Evolutionary conservation across 2,797 vertebrate species (phyloP).

Genomic region (Craterocephalus amniculus): DNA sequence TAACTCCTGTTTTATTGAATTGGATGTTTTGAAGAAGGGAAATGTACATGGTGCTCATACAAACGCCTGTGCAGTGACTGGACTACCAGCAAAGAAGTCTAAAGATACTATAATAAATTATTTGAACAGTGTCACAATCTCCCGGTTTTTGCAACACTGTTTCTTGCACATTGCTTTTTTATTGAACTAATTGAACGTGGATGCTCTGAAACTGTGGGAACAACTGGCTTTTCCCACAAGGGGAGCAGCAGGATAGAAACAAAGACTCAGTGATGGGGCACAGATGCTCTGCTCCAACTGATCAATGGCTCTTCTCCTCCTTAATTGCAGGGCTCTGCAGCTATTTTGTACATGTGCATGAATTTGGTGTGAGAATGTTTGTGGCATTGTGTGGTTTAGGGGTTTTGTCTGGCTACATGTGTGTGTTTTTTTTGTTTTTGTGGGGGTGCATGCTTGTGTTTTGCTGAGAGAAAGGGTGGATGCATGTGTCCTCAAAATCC

Average conservation of each 20-base stretch:
- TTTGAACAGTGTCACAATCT: slow-evolving; percentile 12
- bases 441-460: slow-evolving; percentile 12
- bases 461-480: slow-evolving; percentile 14
- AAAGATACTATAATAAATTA: neutral
- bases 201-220: slow-evolving; percentile 43
- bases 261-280: slow-evolving; percentile 68
- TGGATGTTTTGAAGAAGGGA: neutral
- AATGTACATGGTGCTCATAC: slow-evolving; percentile 4
- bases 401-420: slow-evolving; percentile 13
- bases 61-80: neutral
- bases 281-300: slow-evolving; percentile 61
- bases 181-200: slow-evolving; percentile 43
- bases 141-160: slow-evolving; percentile 13
- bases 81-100: neutral
- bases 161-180: slow-evolving; percentile 26
- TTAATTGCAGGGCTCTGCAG: slow-evolving; percentile 70
- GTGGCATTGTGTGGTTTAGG: neutral
- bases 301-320: slow-evolving; percentile 68
- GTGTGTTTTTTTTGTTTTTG: slow-evolving; percentile 26
- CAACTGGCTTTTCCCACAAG: slow-evolving; percentile 60
- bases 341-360: slow-evolving; percentile 57
- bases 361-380: neutral
- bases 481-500: slow-evolving; percentile 41
- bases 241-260: slow-evolving; percentile 52
- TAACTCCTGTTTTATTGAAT: neutral